phyloP scores from a whole-genome alignment of 2,113 vertebrate genomes.

The Callipepla squamata region DNA sequence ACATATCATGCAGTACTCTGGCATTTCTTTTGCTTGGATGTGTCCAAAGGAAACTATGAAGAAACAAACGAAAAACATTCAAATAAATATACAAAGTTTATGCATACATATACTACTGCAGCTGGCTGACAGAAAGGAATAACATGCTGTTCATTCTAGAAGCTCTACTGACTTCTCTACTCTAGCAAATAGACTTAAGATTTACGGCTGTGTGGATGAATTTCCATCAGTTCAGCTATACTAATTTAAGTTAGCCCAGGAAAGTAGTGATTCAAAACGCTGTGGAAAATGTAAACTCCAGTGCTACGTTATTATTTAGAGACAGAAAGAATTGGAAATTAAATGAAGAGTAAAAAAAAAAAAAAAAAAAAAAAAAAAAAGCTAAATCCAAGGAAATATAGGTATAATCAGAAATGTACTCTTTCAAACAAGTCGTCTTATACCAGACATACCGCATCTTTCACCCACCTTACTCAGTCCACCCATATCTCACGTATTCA shows the following conservation, averaged over 20 bases:
- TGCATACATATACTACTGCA: background rate
- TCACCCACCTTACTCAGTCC: background rate
- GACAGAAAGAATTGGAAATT: background rate
- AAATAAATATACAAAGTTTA: background rate
- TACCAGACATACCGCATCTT: background rate
- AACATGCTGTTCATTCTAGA: background rate
- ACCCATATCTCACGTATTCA: background rate
- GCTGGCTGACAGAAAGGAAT: background rate
- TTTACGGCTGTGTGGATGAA: background rate
- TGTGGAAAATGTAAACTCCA: conserved; percentile 1
- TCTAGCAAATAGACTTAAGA: background rate
- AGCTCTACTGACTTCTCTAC: background rate
- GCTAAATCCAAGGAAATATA: background rate
- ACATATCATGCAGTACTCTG: background rate
- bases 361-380: background rate
- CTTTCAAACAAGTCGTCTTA: background rate
- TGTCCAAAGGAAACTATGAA: background rate
- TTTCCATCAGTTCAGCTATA: background rate
- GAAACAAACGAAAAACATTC: background rate
- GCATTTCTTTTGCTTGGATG: background rate
- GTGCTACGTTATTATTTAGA: background rate
- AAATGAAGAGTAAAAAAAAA: background rate
- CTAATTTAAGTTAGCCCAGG: background rate
- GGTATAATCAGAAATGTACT: background rate
- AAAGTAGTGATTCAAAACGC: background rate